phyloP scores from a whole-genome alignment of 53 echinoderm and acorn worm species.

The Zoroaster sp. region DNA sequence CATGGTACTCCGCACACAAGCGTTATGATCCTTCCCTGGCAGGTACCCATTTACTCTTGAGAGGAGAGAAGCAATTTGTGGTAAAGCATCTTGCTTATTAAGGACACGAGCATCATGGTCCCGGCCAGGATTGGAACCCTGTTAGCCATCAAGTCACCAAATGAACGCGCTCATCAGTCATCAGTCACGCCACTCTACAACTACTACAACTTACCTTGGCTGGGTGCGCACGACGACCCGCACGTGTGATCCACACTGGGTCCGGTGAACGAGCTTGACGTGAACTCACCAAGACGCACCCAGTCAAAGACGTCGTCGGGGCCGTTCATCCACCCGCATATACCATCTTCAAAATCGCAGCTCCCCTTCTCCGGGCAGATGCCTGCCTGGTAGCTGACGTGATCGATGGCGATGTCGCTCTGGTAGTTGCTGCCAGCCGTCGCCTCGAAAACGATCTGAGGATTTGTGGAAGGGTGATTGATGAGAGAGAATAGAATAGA shows the following conservation, averaged over 20 bases:
- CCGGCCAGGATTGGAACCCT: too few relatives aligned
- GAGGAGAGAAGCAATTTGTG: too few relatives aligned
- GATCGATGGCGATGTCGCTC: slow-evolving; percentile 84
- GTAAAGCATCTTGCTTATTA: too few relatives aligned
- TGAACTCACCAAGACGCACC: slow-evolving; percentile 66
- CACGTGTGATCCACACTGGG: slow-evolving; percentile 85
- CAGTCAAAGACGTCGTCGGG: slow-evolving; percentile 80
- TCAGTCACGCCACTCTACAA: too few relatives aligned
- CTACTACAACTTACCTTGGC: neutral
- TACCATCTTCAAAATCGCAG: slow-evolving; percentile 90
- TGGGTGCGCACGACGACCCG: slow-evolving; percentile 1
- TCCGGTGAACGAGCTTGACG: slow-evolving; percentile 73
- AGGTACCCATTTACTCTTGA: too few relatives aligned
- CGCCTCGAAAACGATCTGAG: slow-evolving; percentile 76
- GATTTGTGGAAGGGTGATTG: neutral
- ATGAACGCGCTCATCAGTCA: too few relatives aligned
- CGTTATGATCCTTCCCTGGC: too few relatives aligned
- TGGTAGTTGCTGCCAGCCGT: slow-evolving; percentile 51
- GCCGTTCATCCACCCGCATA: slow-evolving; percentile 80
- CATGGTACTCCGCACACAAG: too few relatives aligned
- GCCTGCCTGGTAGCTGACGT: slow-evolving; percentile 68
- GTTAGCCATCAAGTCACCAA: too few relatives aligned
- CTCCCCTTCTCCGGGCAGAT: slow-evolving; percentile 72
- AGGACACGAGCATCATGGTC: too few relatives aligned
- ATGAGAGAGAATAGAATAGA: neutral